phyloP scores from a whole-genome alignment of 2,888 invertebrate species.

The Metellina segmentata region DNA sequence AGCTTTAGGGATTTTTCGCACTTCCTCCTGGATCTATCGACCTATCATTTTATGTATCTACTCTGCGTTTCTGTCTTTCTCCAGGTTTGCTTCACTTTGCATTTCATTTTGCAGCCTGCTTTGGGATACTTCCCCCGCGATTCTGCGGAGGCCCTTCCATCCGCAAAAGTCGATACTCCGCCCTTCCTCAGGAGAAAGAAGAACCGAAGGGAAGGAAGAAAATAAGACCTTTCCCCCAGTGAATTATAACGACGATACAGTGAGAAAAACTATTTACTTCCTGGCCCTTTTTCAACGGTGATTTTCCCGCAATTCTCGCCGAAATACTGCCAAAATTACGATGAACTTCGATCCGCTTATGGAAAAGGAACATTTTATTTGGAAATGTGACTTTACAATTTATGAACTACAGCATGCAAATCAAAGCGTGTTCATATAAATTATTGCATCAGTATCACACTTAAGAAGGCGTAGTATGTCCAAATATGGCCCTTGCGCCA shows the following conservation, averaged over 20 bases:
- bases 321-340: not conserved
- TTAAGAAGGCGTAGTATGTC: too few species aligned
- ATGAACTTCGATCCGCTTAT: not conserved
- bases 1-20: slow-evolving; percentile 55
- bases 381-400: not conserved
- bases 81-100: slow-evolving; percentile 47
- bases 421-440: too few species aligned
- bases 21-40: slow-evolving; percentile 41
- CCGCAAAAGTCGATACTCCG: slow-evolving; percentile 69
- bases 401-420: too few species aligned
- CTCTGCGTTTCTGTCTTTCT: slow-evolving; percentile 47
- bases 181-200: slow-evolving; percentile 26
- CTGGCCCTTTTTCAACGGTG: not conserved
- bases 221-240: slow-evolving; percentile 16
- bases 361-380: not conserved
- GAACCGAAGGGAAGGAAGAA: slow-evolving; percentile 36
- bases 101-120: slow-evolving; percentile 46
- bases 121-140: not conserved
- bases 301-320: not conserved
- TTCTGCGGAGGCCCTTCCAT: slow-evolving; percentile 35
- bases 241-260: slow-evolving; percentile 48
- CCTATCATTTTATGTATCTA: slow-evolving; percentile 61
- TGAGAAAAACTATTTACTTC: slow-evolving; percentile 54
- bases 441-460: too few species aligned
- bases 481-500: too few species aligned